Evolutionary conservation across 2,888 invertebrate species (phyloP).

Genomic region (Chirona hameri): DNA sequence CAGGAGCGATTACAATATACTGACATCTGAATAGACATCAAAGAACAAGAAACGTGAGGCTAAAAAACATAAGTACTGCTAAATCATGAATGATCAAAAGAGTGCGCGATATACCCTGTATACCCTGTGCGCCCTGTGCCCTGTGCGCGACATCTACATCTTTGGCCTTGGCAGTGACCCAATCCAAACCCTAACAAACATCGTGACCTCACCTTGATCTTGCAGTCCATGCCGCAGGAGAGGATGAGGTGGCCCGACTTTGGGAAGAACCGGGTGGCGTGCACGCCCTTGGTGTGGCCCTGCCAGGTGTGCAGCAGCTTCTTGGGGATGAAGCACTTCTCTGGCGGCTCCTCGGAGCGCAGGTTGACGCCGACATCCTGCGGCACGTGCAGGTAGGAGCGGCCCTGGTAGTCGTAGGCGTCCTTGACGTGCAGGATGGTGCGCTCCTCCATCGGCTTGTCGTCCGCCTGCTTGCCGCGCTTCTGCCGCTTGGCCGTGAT

Average conservation of each 20-base stretch:
- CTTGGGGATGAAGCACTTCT: conserved; percentile 94
- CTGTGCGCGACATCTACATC: too few relatives aligned
- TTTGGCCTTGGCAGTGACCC: too few relatives aligned
- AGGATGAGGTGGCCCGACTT: conserved; percentile 88
- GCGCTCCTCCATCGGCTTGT: conserved; percentile 92
- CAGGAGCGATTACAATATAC: too few relatives aligned
- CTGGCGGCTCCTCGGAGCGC: conserved; percentile 80
- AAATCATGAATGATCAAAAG: too few relatives aligned
- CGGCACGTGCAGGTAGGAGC: conserved; percentile 89
- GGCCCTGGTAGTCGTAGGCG: conserved; percentile 90
- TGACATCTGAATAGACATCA: too few relatives aligned
- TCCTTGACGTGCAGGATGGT: conserved; percentile 90
- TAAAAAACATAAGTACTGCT: too few relatives aligned
- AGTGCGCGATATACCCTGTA: too few relatives aligned
- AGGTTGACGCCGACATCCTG: conserved; percentile 88
- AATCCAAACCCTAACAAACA: too few relatives aligned
- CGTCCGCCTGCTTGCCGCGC: conserved; percentile 71
- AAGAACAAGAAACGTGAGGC: too few relatives aligned
- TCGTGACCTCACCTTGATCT: conserved; percentile 69
- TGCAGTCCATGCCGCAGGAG: conserved; percentile 94
- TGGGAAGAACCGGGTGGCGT: conserved; percentile 93
- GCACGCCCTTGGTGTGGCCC: conserved; percentile 94
- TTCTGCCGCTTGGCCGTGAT: conserved; percentile 87
- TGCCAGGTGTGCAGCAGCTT: conserved; percentile 93
- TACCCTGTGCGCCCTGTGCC: too few relatives aligned